A percentile compares a stretch with the other conserved stretches of the same genome.
phyloP scores from a whole-genome alignment of 2,888 invertebrate genomes.

The Antheraea assamensis region DNA sequence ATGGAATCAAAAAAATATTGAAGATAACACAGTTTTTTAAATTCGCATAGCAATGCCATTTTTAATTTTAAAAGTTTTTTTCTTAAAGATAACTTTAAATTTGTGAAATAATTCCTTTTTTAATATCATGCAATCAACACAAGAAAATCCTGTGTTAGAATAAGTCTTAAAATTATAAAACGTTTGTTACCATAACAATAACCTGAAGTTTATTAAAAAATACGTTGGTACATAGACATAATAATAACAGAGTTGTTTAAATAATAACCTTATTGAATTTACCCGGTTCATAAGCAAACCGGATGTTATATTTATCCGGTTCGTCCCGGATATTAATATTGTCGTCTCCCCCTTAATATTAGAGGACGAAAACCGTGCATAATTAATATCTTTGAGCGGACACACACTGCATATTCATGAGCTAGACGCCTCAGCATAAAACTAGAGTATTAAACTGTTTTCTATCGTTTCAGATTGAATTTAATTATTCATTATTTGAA shows the following conservation, averaged over 20 bases:
- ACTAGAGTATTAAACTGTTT: conserved; percentile 57
- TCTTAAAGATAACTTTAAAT: no score
- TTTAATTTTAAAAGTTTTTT: no score
- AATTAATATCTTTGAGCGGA: conserved; percentile 70
- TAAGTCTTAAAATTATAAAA: neutral
- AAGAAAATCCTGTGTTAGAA: no score
- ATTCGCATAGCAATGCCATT: no score
- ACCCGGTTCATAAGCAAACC: conserved; percentile 15
- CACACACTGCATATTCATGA: conserved; percentile 71
- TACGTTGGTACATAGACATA: neutral
- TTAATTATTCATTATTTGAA: conserved; percentile 33
- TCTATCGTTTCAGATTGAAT: conserved; percentile 36
- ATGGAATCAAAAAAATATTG: no score
- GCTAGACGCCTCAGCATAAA: conserved; percentile 54
- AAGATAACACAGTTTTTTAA: no score
- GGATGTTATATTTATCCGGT: conserved; percentile 18
- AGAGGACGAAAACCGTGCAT: conserved; percentile 62
- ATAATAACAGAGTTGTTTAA: neutral
- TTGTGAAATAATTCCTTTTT: no score
- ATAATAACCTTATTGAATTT: neutral
- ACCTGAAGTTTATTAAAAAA: neutral
- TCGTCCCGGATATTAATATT: conserved; percentile 16
- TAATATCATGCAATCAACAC: no score
- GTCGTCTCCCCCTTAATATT: conserved; percentile 47
- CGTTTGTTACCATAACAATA: neutral